Evolutionary conservation across 2,888 invertebrate species (phyloP).

Genomic region (Girardia tigrina): DNA sequence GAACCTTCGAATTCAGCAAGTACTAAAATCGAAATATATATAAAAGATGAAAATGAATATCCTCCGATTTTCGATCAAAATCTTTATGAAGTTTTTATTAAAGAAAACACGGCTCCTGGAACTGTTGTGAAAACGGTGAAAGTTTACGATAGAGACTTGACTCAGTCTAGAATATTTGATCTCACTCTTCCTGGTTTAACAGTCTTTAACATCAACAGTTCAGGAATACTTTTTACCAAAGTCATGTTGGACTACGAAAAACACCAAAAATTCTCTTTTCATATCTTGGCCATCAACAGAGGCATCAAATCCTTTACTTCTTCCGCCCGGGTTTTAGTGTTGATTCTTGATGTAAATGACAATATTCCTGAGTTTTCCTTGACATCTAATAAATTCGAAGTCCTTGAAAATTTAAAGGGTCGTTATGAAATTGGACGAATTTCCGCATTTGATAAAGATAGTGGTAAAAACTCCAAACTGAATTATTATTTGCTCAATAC

Average conservation of each 20-base stretch:
- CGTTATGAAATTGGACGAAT: not conserved
- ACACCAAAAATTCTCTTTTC: not conserved
- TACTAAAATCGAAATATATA: not conserved
- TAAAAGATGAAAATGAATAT: constrained; percentile 23
- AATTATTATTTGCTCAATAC: constrained; percentile 4
- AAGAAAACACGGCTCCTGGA: constrained; percentile 24
- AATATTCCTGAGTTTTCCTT: not conserved
- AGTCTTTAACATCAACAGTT: not conserved
- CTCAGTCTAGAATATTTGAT: not conserved
- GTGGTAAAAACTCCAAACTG: not conserved
- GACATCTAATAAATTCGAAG: not conserved
- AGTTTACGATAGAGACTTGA: not conserved
- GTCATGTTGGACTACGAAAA: constrained; percentile 2
- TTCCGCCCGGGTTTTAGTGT: not conserved
- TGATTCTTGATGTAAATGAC: constrained; percentile 28
- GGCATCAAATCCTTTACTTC: not conserved
- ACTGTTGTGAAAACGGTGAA: not conserved
- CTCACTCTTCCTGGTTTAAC: not conserved
- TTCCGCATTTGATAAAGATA: not conserved
- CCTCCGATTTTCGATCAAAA: not conserved
- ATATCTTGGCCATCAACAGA: constrained; percentile 21
- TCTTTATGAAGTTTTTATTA: not conserved
- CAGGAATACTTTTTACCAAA: not conserved
- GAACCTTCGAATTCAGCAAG: not conserved
- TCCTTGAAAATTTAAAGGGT: not conserved